Conservation (phyloP, 2,888 invertebrate species). For the Lepidonotus clava region DNA sequence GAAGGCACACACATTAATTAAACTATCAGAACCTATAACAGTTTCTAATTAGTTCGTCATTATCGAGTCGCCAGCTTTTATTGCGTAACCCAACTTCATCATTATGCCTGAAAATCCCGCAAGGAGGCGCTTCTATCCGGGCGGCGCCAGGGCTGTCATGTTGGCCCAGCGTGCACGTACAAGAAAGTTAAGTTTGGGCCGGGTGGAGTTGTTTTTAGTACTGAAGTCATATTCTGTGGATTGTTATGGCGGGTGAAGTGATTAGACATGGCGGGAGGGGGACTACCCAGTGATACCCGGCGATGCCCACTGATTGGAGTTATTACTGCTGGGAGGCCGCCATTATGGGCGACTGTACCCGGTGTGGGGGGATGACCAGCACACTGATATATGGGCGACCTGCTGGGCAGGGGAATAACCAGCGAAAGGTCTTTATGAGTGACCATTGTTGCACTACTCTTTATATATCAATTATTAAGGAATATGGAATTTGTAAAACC, state of each 20-base stretch:
- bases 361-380: too few relatives aligned
- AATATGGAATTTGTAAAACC: not conserved
- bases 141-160: not conserved
- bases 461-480: not conserved
- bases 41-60: constrained; percentile 31
- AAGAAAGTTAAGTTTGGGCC: not conserved
- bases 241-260: not conserved
- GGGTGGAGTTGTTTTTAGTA: not conserved
- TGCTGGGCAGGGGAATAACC: too few relatives aligned
- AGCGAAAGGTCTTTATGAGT: not conserved
- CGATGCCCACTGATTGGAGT: constrained; percentile 12
- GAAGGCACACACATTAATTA: constrained; percentile 24
- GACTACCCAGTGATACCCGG: not conserved
- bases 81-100: constrained; percentile 13
- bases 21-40: constrained; percentile 28
- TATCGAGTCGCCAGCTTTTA: constrained; percentile 8
- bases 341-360: too few relatives aligned
- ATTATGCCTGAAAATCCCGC: constrained; percentile 2
- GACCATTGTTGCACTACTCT: not conserved
- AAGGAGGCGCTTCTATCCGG: not conserved
- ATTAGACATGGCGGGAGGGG: not conserved
- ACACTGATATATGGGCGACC: too few relatives aligned
- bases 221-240: not conserved
- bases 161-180: not conserved
- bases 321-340: not conserved